Conservation (phyloP, 2,113 vertebrate genomes). For the Fulica atra region DNA sequence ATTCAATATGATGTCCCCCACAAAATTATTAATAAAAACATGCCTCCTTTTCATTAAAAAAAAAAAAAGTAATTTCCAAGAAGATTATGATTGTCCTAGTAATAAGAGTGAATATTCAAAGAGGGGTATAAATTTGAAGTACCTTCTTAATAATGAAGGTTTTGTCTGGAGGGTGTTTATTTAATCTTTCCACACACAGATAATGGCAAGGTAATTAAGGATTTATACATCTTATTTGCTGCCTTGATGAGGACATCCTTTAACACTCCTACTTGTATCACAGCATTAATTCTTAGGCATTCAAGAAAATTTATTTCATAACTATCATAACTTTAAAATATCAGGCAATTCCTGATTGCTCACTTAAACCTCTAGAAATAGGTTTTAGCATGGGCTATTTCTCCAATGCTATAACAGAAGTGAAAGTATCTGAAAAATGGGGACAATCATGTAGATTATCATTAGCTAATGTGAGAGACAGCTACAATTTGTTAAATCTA, state of each 20-base stretch:
- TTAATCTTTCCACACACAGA: not conserved
- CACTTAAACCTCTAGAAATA: not conserved
- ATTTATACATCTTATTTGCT: not conserved
- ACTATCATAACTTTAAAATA: not conserved
- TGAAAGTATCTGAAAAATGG: not conserved
- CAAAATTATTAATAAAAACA: not conserved
- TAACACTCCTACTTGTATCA: not conserved
- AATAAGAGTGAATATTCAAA: not conserved
- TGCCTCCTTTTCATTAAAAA: not conserved
- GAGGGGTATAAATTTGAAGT: not conserved
- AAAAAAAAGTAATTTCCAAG: not conserved
- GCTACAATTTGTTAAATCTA: not conserved
- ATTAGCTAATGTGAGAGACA: not conserved
- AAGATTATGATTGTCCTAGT: not conserved
- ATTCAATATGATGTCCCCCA: not conserved
- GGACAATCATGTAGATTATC: not conserved
- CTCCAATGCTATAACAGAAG: not conserved
- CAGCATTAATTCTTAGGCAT: not conserved
- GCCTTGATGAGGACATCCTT: not conserved
- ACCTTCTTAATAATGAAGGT: not conserved
- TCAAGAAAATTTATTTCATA: not conserved
- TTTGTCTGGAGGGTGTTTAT: not conserved
- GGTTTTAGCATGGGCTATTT: not conserved
- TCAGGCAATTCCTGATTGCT: not conserved
- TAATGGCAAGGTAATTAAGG: not conserved